Conservation (phyloP, 2,113 vertebrate genomes). For the Pluvialis apricaria region DNA sequence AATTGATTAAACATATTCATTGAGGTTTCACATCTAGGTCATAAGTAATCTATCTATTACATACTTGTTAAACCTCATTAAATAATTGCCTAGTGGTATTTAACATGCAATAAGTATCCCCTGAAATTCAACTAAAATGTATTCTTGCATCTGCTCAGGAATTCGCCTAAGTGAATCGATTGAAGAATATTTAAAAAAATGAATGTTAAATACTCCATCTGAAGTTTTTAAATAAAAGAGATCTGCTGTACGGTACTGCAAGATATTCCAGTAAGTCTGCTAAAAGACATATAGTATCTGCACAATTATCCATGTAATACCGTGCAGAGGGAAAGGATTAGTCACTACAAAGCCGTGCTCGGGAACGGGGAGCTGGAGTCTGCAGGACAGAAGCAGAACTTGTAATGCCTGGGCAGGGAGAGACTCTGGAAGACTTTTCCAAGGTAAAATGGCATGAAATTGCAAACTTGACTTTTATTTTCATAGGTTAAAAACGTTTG, state of each 20-base stretch:
- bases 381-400: background rate
- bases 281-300: background rate
- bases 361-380: background rate
- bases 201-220: background rate
- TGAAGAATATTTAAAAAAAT: background rate
- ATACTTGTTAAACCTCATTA: conserved; percentile 61
- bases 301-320: background rate
- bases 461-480: background rate
- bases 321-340: background rate
- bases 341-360: background rate
- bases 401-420: background rate
- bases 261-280: conserved; percentile 13
- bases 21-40: conserved; percentile 42
- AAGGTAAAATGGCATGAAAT: background rate
- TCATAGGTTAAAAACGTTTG: background rate
- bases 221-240: conserved; percentile 1
- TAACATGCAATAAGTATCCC: conserved; percentile 54
- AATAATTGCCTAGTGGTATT: conserved; percentile 71
- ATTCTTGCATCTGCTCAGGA: conserved; percentile 64
- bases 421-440: background rate
- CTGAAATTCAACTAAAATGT: conserved; percentile 40
- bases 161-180: background rate
- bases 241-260: background rate
- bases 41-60: conserved; percentile 58
- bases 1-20: conserved; percentile 68